These are phyloP conservation scores for Pipistrellus pygmaeus DNA, from an alignment of 2,797 vertebrate species.

Conservation along the genomic window DNA sequence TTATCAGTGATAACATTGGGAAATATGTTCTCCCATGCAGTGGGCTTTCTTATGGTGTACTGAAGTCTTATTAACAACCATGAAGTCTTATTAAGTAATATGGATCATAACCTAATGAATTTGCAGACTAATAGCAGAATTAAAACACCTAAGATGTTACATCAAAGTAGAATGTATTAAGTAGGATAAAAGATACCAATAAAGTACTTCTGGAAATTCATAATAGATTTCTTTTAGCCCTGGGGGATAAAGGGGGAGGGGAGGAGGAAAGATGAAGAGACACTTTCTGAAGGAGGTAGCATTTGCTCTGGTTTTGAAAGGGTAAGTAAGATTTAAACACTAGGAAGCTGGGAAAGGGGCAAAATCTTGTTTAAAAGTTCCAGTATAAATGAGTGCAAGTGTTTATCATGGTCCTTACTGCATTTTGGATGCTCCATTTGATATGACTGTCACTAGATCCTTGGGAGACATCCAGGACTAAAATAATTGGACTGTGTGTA, in stretches of 20 bases:
- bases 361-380: conserved; percentile 31
- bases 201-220: conserved; percentile 33
- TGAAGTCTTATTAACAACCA: neutral
- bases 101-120: neutral
- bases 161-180: neutral
- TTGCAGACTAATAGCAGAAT: conserved; percentile 11
- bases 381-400: neutral
- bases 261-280: conserved; percentile 26
- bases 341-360: conserved; percentile 42
- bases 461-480: conserved; percentile 60
- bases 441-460: conserved; percentile 58
- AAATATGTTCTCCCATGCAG: too few relatives aligned
- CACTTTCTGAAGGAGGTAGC: conserved; percentile 52
- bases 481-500: conserved; percentile 56
- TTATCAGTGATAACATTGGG: too few relatives aligned
- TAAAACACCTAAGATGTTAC: conserved; percentile 25
- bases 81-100: neutral
- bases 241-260: neutral
- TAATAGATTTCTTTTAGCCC: conserved; percentile 22
- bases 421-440: neutral
- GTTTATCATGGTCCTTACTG: neutral
- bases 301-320: conserved; percentile 37
- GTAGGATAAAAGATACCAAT: neutral
- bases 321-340: conserved; percentile 35
- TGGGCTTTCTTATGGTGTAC: neutral